A percentile compares a stretch with the other conserved stretches of the same genome.
These are phyloP conservation scores for Eonycteris spelaea DNA, from an alignment of 2,113 vertebrate genomes.

Conservation along the genomic window DNA sequence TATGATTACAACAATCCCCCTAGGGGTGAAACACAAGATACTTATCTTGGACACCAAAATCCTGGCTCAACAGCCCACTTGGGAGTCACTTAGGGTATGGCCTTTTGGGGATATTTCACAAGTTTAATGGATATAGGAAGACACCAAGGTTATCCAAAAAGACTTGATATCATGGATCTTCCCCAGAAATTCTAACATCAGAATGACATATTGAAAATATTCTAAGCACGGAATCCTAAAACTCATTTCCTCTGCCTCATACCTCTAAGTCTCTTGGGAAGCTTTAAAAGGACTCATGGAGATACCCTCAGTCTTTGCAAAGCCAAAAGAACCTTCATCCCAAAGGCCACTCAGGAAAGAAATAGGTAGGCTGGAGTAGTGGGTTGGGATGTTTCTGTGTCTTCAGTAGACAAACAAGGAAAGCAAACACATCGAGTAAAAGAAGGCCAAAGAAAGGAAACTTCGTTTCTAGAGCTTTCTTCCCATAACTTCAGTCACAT, in stretches of 20 bases:
- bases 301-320: background rate
- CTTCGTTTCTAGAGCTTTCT: slow-evolving; percentile 9
- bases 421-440: slow-evolving; percentile 20
- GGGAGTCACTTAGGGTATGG: slow-evolving; percentile 14
- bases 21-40: background rate
- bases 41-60: slow-evolving; percentile 45
- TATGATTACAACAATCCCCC: slow-evolving; percentile 29
- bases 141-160: background rate
- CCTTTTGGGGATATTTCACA: slow-evolving; percentile 13
- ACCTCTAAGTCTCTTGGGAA: slow-evolving; percentile 11
- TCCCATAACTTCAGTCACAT: background rate
- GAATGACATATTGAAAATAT: slow-evolving; percentile 27
- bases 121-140: slow-evolving; percentile 19
- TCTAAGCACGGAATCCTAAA: slow-evolving; percentile 37
- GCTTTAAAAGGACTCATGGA: background rate
- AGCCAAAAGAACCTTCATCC: background rate
- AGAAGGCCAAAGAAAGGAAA: slow-evolving; percentile 40
- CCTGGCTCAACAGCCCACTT: background rate
- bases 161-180: slow-evolving; percentile 25
- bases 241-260: slow-evolving; percentile 5
- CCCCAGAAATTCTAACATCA: slow-evolving; percentile 32
- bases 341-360: background rate
- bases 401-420: slow-evolving; percentile 38
- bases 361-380: background rate
- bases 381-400: background rate